Evolutionary conservation across 2,113 vertebrate genomes (phyloP).

Genomic region (Datnioides undecimradiatus): DNA sequence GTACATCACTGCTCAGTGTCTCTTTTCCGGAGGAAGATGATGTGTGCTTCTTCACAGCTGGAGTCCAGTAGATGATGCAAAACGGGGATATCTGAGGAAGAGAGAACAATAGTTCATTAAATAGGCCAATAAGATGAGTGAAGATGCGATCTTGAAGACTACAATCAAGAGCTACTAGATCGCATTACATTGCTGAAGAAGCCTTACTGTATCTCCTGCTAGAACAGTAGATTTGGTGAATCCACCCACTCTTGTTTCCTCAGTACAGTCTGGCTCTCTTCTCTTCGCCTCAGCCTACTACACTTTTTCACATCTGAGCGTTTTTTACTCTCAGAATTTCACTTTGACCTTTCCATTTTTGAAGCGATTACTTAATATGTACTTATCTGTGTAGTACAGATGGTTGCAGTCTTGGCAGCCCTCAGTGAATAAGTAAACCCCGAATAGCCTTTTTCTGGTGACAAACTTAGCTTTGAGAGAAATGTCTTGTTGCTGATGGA

Average conservation of each 20-base stretch:
- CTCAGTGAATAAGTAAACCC: constrained; percentile 4
- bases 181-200: not conserved
- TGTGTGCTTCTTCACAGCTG: constrained; percentile 80
- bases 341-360: constrained; percentile 45
- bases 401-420: constrained; percentile 26
- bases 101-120: constrained; percentile 55
- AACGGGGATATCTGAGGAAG: constrained; percentile 72
- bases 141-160: constrained; percentile 1
- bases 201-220: not conserved
- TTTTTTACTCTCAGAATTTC: constrained; percentile 26
- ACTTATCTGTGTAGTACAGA: constrained; percentile 20
- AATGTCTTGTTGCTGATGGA: constrained; percentile 34
- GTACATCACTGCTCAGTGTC: constrained; percentile 62
- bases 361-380: constrained; percentile 15
- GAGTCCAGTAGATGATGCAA: constrained; percentile 79
- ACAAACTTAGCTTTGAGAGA: constrained; percentile 22
- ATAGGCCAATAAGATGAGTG: not conserved
- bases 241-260: constrained; percentile 37
- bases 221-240: constrained; percentile 26
- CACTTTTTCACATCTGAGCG: constrained; percentile 38
- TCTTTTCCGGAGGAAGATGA: constrained; percentile 64
- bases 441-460: not conserved
- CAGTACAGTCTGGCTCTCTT: constrained; percentile 32
- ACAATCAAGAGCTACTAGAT: not conserved
- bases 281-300: constrained; percentile 13